Conservation (phyloP, 2,888 invertebrate species). For the Drosophila fungiperda region DNA sequence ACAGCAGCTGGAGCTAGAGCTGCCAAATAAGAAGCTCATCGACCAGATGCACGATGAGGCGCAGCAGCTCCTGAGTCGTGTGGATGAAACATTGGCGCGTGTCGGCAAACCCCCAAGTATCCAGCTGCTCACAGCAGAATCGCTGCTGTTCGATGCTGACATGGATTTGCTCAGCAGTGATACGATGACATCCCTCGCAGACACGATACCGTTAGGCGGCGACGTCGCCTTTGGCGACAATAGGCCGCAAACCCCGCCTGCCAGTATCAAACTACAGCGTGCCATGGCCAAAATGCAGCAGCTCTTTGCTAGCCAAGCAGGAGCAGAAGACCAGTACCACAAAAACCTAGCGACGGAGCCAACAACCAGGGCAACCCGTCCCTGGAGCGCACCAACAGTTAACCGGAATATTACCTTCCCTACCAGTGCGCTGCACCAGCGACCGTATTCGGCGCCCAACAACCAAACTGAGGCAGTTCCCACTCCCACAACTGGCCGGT, state of each 20-base stretch:
- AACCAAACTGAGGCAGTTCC: slow-evolving; percentile 8
- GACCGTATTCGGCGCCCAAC: slow-evolving; percentile 66
- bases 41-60: slow-evolving; percentile 40
- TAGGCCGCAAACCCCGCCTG: slow-evolving; percentile 11
- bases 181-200: slow-evolving; percentile 10
- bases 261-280: slow-evolving; percentile 65
- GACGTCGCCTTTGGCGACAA: not conserved
- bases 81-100: slow-evolving; percentile 54
- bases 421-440: not conserved
- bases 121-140: slow-evolving; percentile 33
- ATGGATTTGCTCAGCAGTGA: slow-evolving; percentile 4
- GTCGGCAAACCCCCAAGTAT: slow-evolving; percentile 33
- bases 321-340: not conserved
- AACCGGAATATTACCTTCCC: not conserved
- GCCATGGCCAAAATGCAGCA: slow-evolving; percentile 80
- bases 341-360: not conserved
- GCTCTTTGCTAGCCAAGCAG: slow-evolving; percentile 51
- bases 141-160: slow-evolving; percentile 8
- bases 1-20: slow-evolving; percentile 1
- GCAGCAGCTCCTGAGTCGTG: slow-evolving; percentile 38
- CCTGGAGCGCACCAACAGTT: slow-evolving; percentile 39
- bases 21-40: not conserved
- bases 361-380: slow-evolving; percentile 4
- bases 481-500: not conserved
- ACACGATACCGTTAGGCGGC: not conserved